These are phyloP conservation scores for Sciurus vulgaris DNA, from an alignment of 2,797 vertebrate species.

Conservation along the genomic window DNA sequence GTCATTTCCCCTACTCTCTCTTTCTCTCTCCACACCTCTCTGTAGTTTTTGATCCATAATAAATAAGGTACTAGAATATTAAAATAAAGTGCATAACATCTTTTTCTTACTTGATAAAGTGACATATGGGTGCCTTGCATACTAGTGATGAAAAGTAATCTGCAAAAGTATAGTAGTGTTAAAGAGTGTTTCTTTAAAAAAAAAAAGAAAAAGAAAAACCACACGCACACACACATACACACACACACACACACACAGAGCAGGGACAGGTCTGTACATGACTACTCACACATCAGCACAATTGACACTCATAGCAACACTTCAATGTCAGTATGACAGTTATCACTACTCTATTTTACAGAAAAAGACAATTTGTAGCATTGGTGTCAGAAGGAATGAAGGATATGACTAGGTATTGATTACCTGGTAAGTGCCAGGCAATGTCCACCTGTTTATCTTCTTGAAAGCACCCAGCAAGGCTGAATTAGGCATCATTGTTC, in stretches of 20 bases:
- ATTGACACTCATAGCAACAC: neutral
- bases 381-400: neutral
- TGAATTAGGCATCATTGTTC: neutral
- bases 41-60: neutral
- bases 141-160: neutral
- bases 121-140: neutral
- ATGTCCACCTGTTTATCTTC: neutral
- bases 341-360: neutral
- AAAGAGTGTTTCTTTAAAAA: conserved; percentile 20
- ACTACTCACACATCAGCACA: neutral
- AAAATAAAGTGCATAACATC: neutral
- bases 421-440: neutral
- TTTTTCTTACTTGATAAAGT: neutral
- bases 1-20: neutral
- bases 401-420: neutral
- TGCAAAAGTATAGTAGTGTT: neutral
- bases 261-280: neutral
- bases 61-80: neutral
- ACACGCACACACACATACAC: neutral
- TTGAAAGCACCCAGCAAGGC: neutral
- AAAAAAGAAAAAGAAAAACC: neutral
- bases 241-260: no score
- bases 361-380: neutral
- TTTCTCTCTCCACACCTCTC: neutral
- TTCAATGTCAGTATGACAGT: neutral